phyloP scores from a whole-genome alignment of 1,140 invertebrate species.

The Venturia canescens region DNA sequence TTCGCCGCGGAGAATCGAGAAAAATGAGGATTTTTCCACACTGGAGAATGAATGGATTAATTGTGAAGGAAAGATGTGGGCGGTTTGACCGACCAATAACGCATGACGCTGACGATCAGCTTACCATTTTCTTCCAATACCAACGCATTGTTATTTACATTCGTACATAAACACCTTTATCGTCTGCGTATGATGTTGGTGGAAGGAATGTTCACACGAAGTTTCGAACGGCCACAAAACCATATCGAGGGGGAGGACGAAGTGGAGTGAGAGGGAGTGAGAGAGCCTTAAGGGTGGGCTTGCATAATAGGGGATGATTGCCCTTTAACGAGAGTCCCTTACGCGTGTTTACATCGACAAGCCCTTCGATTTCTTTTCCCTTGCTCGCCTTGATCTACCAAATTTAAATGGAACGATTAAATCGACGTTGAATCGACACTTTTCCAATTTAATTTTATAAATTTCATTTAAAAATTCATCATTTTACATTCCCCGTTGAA shows the following conservation, averaged over 20 bases:
- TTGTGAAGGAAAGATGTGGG: constrained; percentile 66
- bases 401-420: no score
- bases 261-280: constrained; percentile 16
- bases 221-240: constrained; percentile 29
- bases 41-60: constrained; percentile 62
- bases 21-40: constrained; percentile 24
- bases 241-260: constrained; percentile 11
- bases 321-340: constrained; percentile 69
- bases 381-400: constrained; percentile 3
- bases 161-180: not conserved
- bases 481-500: no score
- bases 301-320: constrained; percentile 74
- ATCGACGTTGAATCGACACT: no score
- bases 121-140: constrained; percentile 56
- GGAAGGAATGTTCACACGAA: constrained; percentile 69
- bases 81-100: constrained; percentile 71
- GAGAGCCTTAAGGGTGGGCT: constrained; percentile 62
- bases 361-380: constrained; percentile 31
- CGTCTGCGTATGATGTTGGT: constrained; percentile 63
- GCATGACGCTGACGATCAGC: constrained; percentile 71
- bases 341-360: not conserved
- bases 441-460: no score
- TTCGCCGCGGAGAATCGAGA: constrained; percentile 27
- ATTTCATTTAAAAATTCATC: no score
- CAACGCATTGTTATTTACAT: constrained; percentile 61